Evolutionary conservation across 1,140 invertebrate species (phyloP).

Genomic region (Drosophila leontia): DNA sequence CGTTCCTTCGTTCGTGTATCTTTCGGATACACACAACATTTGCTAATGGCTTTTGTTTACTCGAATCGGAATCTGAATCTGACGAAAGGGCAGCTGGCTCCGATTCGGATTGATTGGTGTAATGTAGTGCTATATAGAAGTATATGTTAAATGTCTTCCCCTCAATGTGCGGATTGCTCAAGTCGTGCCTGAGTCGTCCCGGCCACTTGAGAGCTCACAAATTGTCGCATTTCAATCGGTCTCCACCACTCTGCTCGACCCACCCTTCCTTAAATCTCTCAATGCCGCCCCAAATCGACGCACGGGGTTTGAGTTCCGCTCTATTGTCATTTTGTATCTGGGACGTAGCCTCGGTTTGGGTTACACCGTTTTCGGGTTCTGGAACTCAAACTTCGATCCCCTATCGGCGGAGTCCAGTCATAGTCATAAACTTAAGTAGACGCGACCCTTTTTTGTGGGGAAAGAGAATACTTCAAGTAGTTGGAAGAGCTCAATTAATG

Average conservation of each 20-base stretch:
- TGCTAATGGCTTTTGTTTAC: slow-evolving; percentile 80
- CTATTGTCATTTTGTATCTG: slow-evolving; percentile 36
- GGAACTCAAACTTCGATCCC: slow-evolving; percentile 10
- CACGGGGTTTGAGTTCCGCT: slow-evolving; percentile 48
- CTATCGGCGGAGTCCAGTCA: slow-evolving; percentile 24
- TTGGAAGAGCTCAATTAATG: slow-evolving; percentile 24
- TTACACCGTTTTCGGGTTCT: slow-evolving; percentile 11
- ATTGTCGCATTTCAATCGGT: slow-evolving; percentile 78
- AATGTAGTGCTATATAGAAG: slow-evolving; percentile 28
- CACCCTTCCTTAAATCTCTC: slow-evolving; percentile 23
- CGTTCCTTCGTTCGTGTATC: slow-evolving; percentile 28
- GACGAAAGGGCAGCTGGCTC: slow-evolving; percentile 75
- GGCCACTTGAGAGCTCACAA: slow-evolving; percentile 67
- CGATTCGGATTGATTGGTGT: slow-evolving; percentile 74
- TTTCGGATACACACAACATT: slow-evolving; percentile 66
- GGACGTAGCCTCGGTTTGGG: slow-evolving; percentile 17
- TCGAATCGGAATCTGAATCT: slow-evolving; percentile 75
- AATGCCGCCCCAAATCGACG: slow-evolving; percentile 66
- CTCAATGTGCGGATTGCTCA: slow-evolving; percentile 44
- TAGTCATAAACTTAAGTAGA: slow-evolving; percentile 33
- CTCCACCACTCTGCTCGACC: slow-evolving; percentile 21
- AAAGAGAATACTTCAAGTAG: slow-evolving; percentile 4
- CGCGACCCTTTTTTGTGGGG: slow-evolving; percentile 11
- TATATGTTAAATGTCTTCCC: slow-evolving; percentile 6
- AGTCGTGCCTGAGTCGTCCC: slow-evolving; percentile 33